Evolutionary conservation across 2,888 invertebrate species (phyloP), one percentile per base, ranked within the genome.

Genomic region (Lasioglossum pauxillum): DNA sequence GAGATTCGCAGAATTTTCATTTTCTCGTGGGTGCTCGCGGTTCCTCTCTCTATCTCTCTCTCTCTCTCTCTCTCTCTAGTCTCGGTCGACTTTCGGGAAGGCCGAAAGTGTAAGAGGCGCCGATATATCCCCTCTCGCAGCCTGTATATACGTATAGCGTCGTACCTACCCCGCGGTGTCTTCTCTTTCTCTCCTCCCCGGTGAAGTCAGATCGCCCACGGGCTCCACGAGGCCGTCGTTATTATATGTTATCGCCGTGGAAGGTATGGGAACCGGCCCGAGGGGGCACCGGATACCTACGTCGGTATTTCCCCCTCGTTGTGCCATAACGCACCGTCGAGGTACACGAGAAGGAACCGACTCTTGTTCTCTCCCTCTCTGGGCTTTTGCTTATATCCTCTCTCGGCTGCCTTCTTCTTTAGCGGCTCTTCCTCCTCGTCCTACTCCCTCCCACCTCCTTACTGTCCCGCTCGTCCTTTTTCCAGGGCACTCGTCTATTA

Each of bases 171-270:
- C 89, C 87, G 87, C 79, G 86, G 90, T 89, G 78, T 85, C 88
- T 88, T 88, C 86, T 75, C 89, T 85, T 86, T 89, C 88, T 88
- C 89, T 90, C 90, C 88, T 82, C 84, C 84, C 88, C 87, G 91
- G 79, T 85, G 85, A 94, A 94, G 94, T 94, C 93, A 88, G 93
- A 93, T 92, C 92, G 92, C 93, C 94, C 92, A 88, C 89, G 92
- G 94, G 93, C 91, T 90, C 91, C 90, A 93, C 93, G 93, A 92
- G 94, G 92, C 93, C 94, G 93, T 94, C 94, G 93, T 94, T 94
- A 94, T 94, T 94, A 94, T 94, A 94, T 94, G 94, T 94, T 94
- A 94, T 94, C 95, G 95, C 93, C 91, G 90, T 93, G 92, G 93
- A 93, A 93, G 94, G 94, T 94, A 94, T 94, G 94, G 94, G 94